A percentile compares a stretch with the other conserved stretches of the same genome.
Evolutionary conservation across 2,888 invertebrate genomes (phyloP).

Genomic region (Heliconius sara): DNA sequence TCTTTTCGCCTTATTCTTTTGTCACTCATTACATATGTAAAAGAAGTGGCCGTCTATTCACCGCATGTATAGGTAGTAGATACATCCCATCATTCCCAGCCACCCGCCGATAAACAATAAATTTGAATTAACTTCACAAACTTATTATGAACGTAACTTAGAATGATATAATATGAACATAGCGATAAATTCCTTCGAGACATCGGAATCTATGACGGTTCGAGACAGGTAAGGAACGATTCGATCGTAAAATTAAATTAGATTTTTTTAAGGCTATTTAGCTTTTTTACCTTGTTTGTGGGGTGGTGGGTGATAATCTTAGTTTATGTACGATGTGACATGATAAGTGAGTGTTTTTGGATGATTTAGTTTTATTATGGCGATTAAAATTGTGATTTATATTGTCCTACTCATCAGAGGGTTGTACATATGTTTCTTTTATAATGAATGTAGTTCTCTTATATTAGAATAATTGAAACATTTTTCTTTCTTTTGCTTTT

Average conservation of each 20-base stretch:
- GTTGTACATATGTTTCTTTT: neutral
- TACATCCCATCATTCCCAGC: constrained; percentile 45
- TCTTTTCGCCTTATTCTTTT: no score
- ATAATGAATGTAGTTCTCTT: no score
- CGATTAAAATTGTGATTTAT: constrained; percentile 17
- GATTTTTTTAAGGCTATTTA: constrained; percentile 61
- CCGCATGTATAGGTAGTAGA: neutral
- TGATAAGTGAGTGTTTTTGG: constrained; percentile 25
- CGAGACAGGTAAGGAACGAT: constrained; percentile 64
- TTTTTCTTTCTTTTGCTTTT: no score
- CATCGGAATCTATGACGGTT: constrained; percentile 71
- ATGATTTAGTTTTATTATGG: constrained; percentile 18
- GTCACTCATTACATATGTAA: neutral
- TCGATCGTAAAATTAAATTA: constrained; percentile 68
- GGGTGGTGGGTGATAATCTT: constrained; percentile 29
- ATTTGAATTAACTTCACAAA: constrained; percentile 66
- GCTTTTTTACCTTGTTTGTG: constrained; percentile 52
- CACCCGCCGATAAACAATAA: constrained; percentile 63
- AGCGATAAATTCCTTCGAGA: constrained; percentile 70
- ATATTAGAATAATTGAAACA: no score
- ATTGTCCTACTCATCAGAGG: neutral
- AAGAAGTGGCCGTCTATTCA: neutral
- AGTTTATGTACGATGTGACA: constrained; percentile 17
- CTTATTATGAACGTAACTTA: constrained; percentile 65
- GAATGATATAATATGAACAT: constrained; percentile 66